Percentiles rank a stretch among this genome's conserved stretches.
Conservation (phyloP, 2,113 vertebrate species). For the Gymnorhina tibicen region DNA sequence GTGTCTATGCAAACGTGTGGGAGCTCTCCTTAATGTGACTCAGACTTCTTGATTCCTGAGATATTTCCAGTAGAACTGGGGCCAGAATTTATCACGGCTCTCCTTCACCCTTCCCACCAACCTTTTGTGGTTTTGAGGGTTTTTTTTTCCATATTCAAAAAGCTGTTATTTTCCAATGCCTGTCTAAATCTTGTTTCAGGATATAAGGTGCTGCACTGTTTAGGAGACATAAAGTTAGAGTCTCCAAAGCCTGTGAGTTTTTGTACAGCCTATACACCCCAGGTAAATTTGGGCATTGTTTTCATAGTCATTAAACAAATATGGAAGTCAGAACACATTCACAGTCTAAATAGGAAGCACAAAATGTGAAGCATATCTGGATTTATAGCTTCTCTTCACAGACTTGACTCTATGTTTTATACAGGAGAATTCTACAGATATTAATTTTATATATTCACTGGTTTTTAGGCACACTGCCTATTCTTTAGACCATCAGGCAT, state of each 20-base stretch:
- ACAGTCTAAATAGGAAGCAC: background rate
- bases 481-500: background rate
- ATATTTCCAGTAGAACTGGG: background rate
- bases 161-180: background rate
- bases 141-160: background rate
- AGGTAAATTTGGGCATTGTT: background rate
- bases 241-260: background rate
- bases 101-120: background rate
- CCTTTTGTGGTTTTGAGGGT: accelerated
- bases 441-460: background rate
- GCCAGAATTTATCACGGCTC: background rate
- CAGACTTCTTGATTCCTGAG: background rate
- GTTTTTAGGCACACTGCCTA: background rate
- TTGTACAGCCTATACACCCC: background rate
- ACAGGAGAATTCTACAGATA: background rate
- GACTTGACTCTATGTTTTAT: background rate
- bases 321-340: background rate
- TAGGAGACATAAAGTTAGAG: background rate
- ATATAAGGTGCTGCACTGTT: background rate
- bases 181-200: background rate
- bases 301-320: background rate
- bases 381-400: background rate
- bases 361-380: background rate
- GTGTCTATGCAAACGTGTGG: background rate
- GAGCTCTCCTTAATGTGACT: accelerated